Evolutionary conservation across 2,888 invertebrate species (phyloP), one percentile per base, ranked within the genome.

Genomic region (Panorpa germanica): DNA sequence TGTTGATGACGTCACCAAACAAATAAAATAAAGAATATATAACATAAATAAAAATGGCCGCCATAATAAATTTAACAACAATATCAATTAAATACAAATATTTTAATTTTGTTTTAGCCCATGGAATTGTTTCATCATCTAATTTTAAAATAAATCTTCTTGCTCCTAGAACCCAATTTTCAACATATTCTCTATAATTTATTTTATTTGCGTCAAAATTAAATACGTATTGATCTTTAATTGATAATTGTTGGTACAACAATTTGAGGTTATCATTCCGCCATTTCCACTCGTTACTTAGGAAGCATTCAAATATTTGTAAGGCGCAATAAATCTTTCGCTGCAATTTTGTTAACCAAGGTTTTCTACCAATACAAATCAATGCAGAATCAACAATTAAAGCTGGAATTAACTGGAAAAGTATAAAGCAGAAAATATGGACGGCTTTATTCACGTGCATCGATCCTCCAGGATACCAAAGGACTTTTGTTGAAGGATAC

Each of bases 331-430:
- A 57, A 32, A 63, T 50, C 34, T 51, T 52, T 34, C 46, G 49
- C 39, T 60, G 59, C 20, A 57, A 44, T 39, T 48, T 52, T 35
- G 60, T 53, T 49, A 59, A 44, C 47, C 42, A 38, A 32, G 59
- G 56, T 42, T 58, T 57, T 35, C 54, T 50, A 10, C 64, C 62
- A 11, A 54, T 41, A 8, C 64, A 31, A 22, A 51, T 44, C 28
- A 51, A 48, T 2, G 53, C 45, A 7, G 55, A 34, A 42, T 68
- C 68, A 32, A 57, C 47, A n/a, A 60, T 39, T 38, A 61, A 55
- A 2, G 67, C 65, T 4, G 66, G 65, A 25, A 62, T 42, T 39
- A 61, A 47, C 46, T 68, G 68, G 39, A 61, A 57, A 7, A 62
- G 43, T 37, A 61, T 52, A 35, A 56, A 49, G 41, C 53, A 57